A percentile compares a stretch with the other conserved stretches of the same genome.
Conservation (phyloP, 2,113 vertebrate genomes). For the Hydropotes inermis region DNA sequence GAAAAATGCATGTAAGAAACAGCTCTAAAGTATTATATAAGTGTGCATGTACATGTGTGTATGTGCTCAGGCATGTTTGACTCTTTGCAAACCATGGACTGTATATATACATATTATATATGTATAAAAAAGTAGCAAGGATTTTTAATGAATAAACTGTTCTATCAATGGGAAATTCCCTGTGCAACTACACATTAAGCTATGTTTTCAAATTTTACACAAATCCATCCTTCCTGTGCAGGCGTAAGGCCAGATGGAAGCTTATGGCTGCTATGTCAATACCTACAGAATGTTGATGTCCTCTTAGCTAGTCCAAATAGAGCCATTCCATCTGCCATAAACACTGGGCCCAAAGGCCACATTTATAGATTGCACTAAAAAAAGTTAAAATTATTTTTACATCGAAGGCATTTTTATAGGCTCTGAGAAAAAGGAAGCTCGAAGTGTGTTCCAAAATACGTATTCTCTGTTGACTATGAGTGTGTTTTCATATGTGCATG, state of each 20-base stretch:
- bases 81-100: not conserved
- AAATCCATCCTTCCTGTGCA: not conserved
- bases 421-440: not conserved
- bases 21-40: not conserved
- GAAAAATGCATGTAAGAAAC: not conserved
- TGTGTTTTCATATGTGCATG: not conserved
- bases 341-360: constrained; percentile 57
- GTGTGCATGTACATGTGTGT: not conserved
- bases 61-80: not conserved
- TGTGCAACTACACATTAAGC: not conserved
- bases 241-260: constrained; percentile 37
- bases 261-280: constrained; percentile 40
- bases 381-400: constrained; percentile 64
- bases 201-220: constrained; percentile 27
- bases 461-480: not conserved
- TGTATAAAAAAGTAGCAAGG: not conserved
- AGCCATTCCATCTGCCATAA: constrained; percentile 55
- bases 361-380: constrained; percentile 61
- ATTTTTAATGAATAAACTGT: not conserved
- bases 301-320: constrained; percentile 39
- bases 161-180: not conserved
- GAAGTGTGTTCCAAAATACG: not conserved
- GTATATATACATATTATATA: not conserved
- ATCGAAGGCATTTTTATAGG: constrained; percentile 44
- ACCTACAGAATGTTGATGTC: constrained; percentile 26